Evolutionary conservation across 2,888 invertebrate species (phyloP).

Genomic region (Oscheius sp.): DNA sequence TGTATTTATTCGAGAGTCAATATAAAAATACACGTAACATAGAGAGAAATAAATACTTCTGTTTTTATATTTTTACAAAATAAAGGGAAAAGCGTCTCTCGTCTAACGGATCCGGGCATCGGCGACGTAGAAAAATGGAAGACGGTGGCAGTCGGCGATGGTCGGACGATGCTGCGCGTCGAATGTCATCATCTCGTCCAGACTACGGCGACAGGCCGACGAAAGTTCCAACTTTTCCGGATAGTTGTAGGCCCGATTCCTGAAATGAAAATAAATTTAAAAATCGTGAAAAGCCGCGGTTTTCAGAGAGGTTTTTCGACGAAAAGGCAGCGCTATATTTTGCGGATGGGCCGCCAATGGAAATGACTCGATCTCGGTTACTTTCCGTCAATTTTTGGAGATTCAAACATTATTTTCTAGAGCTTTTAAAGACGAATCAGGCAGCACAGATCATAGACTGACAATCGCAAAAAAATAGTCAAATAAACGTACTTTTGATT

Average conservation of each 20-base stretch:
- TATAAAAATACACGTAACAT: too few species aligned
- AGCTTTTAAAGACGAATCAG: too few species aligned
- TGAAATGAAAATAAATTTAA: conserved; percentile 13
- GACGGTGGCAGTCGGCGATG: background rate
- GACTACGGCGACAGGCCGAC: conserved; percentile 19
- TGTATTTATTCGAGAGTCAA: too few species aligned
- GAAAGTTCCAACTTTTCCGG: conserved; percentile 30
- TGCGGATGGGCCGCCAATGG: too few species aligned
- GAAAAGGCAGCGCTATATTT: too few species aligned
- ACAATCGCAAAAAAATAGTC: background rate
- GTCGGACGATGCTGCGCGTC: conserved; percentile 20
- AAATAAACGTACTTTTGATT: background rate
- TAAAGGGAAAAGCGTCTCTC: background rate
- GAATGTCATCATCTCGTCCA: conserved; percentile 41
- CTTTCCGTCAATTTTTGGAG: too few species aligned
- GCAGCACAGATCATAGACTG: background rate
- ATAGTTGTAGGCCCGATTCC: conserved; percentile 35
- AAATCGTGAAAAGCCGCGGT: too few species aligned
- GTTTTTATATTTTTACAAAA: background rate
- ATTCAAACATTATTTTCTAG: too few species aligned
- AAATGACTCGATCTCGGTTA: too few species aligned
- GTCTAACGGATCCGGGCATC: background rate
- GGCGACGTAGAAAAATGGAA: conserved; percentile 13
- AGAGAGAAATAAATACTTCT: background rate
- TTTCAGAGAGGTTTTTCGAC: background rate